These are phyloP conservation scores for Pangasius krempfi DNA, from an alignment of 2,797 vertebrate genomes.

Conservation along the genomic window DNA sequence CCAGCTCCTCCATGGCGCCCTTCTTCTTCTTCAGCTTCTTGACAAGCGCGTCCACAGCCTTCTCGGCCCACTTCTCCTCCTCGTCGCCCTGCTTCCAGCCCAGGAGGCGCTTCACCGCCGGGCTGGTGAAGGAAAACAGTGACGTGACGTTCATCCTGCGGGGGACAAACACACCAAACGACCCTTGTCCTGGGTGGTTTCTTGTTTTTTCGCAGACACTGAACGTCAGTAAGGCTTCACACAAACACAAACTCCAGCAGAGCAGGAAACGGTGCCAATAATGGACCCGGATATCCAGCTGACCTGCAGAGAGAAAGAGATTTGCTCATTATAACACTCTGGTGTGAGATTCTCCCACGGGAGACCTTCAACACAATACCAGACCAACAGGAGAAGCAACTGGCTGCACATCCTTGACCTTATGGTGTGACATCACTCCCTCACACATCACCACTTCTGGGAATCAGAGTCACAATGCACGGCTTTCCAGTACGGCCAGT, in stretches of 20 bases:
- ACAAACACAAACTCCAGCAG: background rate
- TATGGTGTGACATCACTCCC: constrained; percentile 62
- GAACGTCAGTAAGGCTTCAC: background rate
- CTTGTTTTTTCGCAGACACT: constrained; percentile 1
- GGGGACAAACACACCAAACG: background rate
- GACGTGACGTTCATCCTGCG: constrained; percentile 91
- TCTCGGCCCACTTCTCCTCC: constrained; percentile 98
- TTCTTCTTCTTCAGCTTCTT: constrained; percentile 85
- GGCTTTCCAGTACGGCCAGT: constrained; percentile 54
- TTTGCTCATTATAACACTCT: constrained; percentile 1
- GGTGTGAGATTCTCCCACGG: background rate
- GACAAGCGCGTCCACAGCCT: constrained; percentile 83
- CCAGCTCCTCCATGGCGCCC: constrained; percentile 81
- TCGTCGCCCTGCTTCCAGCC: constrained; percentile 98
- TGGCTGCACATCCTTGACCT: constrained; percentile 40
- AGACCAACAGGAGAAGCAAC: constrained; percentile 29
- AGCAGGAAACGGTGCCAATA: constrained; percentile 35
- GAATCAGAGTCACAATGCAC: constrained; percentile 61
- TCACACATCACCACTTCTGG: constrained; percentile 62
- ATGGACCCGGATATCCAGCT: constrained; percentile 33
- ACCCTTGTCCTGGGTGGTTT: background rate
- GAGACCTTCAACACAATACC: constrained; percentile 13
- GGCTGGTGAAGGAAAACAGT: constrained; percentile 96
- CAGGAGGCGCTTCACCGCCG: constrained; percentile 91
- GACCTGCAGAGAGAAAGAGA: constrained; percentile 44